Evolutionary conservation across 2,113 vertebrate species (phyloP).

Genomic region (Pseudopodoces humilis): DNA sequence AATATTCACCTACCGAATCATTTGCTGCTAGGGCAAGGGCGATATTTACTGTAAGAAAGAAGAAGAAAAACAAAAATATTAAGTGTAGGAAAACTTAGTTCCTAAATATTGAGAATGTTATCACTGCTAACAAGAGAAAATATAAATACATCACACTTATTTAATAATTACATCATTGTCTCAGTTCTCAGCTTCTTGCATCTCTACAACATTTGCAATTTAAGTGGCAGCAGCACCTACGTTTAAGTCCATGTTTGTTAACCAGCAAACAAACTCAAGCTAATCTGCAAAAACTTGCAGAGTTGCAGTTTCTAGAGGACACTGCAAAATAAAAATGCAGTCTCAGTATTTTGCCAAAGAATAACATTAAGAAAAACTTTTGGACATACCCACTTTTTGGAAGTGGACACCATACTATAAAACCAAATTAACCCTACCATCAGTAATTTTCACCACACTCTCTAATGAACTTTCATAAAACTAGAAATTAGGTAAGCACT

Average conservation of each 20-base stretch:
- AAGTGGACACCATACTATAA: neutral
- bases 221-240: neutral
- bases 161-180: neutral
- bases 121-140: neutral
- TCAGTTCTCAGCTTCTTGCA: neutral
- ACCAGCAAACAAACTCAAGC: neutral
- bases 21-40: constrained; percentile 89
- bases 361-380: neutral
- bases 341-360: neutral
- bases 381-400: neutral
- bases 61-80: neutral
- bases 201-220: neutral
- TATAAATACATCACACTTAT: neutral
- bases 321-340: neutral
- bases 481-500: neutral
- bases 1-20: constrained; percentile 80
- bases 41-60: constrained; percentile 87
- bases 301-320: neutral
- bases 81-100: constrained; percentile 13
- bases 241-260: neutral
- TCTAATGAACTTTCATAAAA: neutral
- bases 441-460: neutral
- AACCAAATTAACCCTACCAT: neutral
- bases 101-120: neutral
- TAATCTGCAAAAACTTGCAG: neutral